Evolutionary conservation across 2,888 invertebrate genomes (phyloP).

Genomic region (Bellardia bayeri): DNA sequence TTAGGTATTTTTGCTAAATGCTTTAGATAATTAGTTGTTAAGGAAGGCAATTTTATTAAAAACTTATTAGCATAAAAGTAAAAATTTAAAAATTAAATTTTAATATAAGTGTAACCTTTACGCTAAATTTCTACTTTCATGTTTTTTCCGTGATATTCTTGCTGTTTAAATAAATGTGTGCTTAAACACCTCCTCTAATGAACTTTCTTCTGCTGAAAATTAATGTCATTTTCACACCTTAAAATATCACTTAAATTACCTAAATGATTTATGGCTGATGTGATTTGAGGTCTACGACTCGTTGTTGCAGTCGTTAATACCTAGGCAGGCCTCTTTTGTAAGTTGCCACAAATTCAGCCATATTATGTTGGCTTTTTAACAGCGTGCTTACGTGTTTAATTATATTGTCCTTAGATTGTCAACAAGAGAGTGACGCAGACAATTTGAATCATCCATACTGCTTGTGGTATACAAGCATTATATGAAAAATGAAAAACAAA

Average conservation of each 20-base stretch:
- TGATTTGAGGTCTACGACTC: constrained; percentile 14
- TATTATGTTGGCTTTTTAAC: constrained; percentile 38
- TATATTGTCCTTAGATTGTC: constrained; percentile 24
- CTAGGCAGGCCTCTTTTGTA: background rate
- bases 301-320: background rate
- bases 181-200: background rate
- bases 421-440: constrained; percentile 1
- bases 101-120: background rate
- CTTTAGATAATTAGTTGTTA: background rate
- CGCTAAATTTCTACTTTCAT: background rate
- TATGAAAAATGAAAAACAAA: background rate
- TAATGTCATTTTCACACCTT: constrained; percentile 34
- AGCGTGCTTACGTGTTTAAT: constrained; percentile 31
- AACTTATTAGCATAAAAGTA: background rate
- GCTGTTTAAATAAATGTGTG: background rate
- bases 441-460: background rate
- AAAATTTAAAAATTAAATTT: background rate
- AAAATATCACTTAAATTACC: constrained; percentile 11
- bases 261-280: constrained; percentile 34
- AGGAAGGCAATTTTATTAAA: background rate
- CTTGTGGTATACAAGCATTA: background rate
- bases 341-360: background rate
- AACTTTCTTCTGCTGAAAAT: background rate
- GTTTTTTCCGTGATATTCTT: background rate
- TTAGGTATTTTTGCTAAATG: background rate